These are phyloP conservation scores for Hydractinia echinata DNA, from an alignment of 30 jellyfish, hydroid and myxozoan genomes.

Conservation along the genomic window DNA sequence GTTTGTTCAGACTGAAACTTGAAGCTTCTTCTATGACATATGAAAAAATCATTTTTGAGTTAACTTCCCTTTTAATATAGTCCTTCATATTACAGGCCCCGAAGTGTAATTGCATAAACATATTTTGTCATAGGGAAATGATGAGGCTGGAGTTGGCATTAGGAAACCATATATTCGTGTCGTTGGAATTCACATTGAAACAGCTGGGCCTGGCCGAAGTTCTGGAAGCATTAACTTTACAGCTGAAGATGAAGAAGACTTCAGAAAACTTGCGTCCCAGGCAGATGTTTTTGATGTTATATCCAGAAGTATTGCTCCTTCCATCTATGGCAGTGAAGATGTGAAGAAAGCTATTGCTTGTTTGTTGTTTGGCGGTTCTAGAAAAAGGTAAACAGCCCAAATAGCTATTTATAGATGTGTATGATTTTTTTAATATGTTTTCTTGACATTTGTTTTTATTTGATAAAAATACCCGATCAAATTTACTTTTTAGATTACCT, in stretches of 20 bases:
- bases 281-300: slow-evolving; percentile 80
- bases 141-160: slow-evolving; percentile 86
- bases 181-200: slow-evolving; percentile 90
- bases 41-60: no score
- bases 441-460: neutral
- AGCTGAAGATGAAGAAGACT: slow-evolving; percentile 84
- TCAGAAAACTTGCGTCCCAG: slow-evolving; percentile 70
- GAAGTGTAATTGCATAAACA: no score
- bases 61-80: no score
- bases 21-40: no score
- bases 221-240: slow-evolving; percentile 75
- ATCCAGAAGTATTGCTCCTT: slow-evolving; percentile 96
- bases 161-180: slow-evolving; percentile 96
- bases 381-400: slow-evolving; percentile 64
- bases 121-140: slow-evolving; percentile 16
- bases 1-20: no score
- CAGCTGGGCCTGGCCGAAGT: slow-evolving; percentile 91
- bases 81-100: no score
- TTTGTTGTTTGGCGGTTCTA: slow-evolving; percentile 98
- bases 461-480: neutral
- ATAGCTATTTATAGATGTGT: neutral
- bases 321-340: slow-evolving; percentile 96
- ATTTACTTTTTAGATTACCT: slow-evolving; percentile 58
- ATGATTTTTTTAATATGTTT: neutral
- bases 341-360: slow-evolving; percentile 96